Base-by-base conservation (phyloP, 2,113 vertebrate genomes). In the Indicator indicator region DNA sequence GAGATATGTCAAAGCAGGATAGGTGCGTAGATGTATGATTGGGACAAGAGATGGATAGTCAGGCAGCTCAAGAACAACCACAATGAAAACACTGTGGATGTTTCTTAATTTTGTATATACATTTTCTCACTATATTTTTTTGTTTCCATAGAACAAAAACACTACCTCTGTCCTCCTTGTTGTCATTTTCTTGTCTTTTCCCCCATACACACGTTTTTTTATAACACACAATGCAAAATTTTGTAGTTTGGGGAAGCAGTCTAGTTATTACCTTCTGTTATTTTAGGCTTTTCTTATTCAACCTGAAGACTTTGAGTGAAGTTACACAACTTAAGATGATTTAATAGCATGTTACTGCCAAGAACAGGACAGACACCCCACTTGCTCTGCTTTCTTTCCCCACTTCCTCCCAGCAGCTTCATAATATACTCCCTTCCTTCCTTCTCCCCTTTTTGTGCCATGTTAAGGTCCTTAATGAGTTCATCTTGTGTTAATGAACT, bases 291-390 rank as follows among this genome's bases (percentile, higher is more conserved):
- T 82, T 84, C 75, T 93, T 88, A 91, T 86, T 56, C 76, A 95
- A 88, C 85, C 79, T 96, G 90, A 95, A 94, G 88, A 93, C 52
- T 88, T 32, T 50, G 24, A 94, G 33, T 59, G 75, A 91, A 96
- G 95, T 94, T 96, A 96, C 89, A 96, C 90, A 96, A 95, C 85
- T 59, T 81, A 89, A 77, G 75, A 96, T 95, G 75, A 96, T 93
- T 96, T 93, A 96, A 93, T 93, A 93, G 82, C 75, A 80, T 81
- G 83, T 80, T 88, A 91, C 93, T 95, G 93, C 94, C 96, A 96
- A 93, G 92, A 95, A 95, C 72, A 91, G 93, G 93, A 83, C 85
- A 93, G 83, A 55, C 89, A 95, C 83, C 91, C 93, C 87, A 94
- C 93, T 71, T 94, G 92, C 72, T 93, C 69, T 88, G 85, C 86